Evolutionary conservation across 2,113 vertebrate species (phyloP).

Genomic region (Anhinga rufa): DNA sequence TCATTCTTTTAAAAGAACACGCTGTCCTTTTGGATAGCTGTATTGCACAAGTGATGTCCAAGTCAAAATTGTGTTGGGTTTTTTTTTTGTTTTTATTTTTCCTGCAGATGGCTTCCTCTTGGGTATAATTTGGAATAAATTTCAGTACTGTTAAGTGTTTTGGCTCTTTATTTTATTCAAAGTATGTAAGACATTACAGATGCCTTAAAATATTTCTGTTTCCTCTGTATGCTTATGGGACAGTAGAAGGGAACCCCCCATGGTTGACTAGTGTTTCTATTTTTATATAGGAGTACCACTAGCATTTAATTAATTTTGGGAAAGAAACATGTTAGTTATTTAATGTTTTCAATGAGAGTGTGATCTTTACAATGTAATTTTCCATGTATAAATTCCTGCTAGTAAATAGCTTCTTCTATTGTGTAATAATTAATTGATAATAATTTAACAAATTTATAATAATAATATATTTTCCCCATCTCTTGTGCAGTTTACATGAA

Average conservation of each 20-base stretch:
- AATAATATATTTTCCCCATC: neutral
- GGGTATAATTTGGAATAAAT: conserved; percentile 63
- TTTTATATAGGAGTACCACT: conserved; percentile 2
- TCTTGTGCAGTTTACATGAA: neutral
- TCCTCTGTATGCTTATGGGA: conserved; percentile 50
- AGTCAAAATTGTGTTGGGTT: neutral
- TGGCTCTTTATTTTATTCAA: conserved; percentile 52
- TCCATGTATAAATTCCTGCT: neutral
- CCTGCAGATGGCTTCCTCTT: conserved; percentile 63
- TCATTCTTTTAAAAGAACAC: conserved; percentile 50
- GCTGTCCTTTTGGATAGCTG: conserved; percentile 54
- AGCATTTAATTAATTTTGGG: neutral
- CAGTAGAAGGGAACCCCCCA: conserved; percentile 55
- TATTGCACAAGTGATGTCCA: conserved; percentile 47
- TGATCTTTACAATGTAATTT: neutral
- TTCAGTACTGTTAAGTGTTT: conserved; percentile 48
- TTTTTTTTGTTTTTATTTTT: conserved; percentile 32
- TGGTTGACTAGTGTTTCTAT: conserved; percentile 31
- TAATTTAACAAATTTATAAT: neutral
- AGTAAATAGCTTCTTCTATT: neutral
- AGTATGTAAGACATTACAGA: conserved; percentile 62
- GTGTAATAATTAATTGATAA: neutral
- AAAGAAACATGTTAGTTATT: neutral
- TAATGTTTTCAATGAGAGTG: neutral
- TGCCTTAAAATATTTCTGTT: conserved; percentile 56